Conservation (phyloP, 2,113 vertebrate species). For the Hymenochirus boettgeri region DNA sequence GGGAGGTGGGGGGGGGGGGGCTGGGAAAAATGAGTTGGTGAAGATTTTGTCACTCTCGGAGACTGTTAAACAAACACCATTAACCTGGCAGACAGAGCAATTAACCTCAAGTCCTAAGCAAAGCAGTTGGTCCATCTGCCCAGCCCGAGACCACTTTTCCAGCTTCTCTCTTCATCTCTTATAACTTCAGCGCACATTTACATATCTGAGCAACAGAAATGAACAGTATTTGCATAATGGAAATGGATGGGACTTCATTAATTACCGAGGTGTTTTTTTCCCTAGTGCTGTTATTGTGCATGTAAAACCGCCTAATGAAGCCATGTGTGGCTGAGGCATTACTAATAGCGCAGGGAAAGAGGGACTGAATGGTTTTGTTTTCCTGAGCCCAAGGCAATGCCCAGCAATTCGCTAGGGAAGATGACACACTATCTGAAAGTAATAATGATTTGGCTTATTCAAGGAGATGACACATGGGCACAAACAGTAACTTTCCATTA, state of each 20-base stretch:
- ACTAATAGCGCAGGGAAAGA: slow-evolving; percentile 12
- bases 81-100: slow-evolving; percentile 39
- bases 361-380: slow-evolving; percentile 20
- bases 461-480: slow-evolving; percentile 14
- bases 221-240: slow-evolving; percentile 66
- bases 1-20: background rate
- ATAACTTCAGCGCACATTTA: slow-evolving; percentile 48
- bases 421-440: slow-evolving; percentile 4
- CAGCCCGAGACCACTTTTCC: slow-evolving; percentile 20
- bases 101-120: slow-evolving; percentile 33
- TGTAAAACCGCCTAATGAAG: slow-evolving; percentile 40
- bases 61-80: slow-evolving; percentile 40
- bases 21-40: slow-evolving; percentile 18
- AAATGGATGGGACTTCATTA: slow-evolving; percentile 67
- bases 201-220: slow-evolving; percentile 65
- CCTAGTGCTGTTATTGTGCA: slow-evolving; percentile 20
- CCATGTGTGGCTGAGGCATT: slow-evolving; percentile 4
- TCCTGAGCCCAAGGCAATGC: background rate
- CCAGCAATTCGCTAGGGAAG: slow-evolving; percentile 9
- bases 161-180: slow-evolving; percentile 8
- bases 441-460: slow-evolving; percentile 16
- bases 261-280: slow-evolving; percentile 53
- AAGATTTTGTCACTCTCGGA: slow-evolving; percentile 22
- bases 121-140: slow-evolving; percentile 31
- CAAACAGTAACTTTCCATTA: background rate